Evolutionary conservation across 2,113 vertebrate species (phyloP).

Genomic region (Cynoglossus semilaevis): DNA sequence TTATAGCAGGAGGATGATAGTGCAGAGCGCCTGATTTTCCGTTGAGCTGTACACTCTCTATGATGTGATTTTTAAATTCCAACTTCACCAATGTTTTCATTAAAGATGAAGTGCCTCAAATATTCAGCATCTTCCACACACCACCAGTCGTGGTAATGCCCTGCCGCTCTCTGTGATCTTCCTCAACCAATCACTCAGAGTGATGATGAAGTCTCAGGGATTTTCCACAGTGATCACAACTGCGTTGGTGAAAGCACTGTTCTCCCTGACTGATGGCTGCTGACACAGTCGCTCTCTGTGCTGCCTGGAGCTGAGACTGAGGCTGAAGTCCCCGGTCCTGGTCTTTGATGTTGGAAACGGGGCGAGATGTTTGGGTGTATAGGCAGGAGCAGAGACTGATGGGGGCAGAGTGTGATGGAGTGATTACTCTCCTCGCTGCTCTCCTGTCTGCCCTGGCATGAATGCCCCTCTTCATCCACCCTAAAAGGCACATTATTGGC

Average conservation of each 20-base stretch:
- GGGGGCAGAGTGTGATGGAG: slow-evolving; percentile 76
- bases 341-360: slow-evolving; percentile 73
- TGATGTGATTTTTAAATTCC: too few relatives aligned
- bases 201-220: slow-evolving; percentile 27
- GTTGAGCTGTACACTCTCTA: too few relatives aligned
- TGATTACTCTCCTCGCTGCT: slow-evolving; percentile 75
- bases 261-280: slow-evolving; percentile 20
- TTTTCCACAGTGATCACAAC: slow-evolving; percentile 48
- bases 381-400: slow-evolving; percentile 71
- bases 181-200: slow-evolving; percentile 15
- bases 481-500: slow-evolving; percentile 82
- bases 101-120: too few relatives aligned
- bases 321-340: slow-evolving; percentile 45
- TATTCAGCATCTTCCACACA: too few relatives aligned
- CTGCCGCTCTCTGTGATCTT: background rate
- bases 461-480: slow-evolving; percentile 80
- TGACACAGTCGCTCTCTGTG: slow-evolving; percentile 64
- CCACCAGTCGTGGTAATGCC: too few relatives aligned
- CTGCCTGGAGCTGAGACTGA: slow-evolving; percentile 33
- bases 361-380: slow-evolving; percentile 75
- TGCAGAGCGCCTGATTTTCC: too few relatives aligned
- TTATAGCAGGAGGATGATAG: too few relatives aligned
- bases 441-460: slow-evolving; percentile 76
- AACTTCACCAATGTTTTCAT: too few relatives aligned
- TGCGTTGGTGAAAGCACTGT: slow-evolving; percentile 16